A percentile compares a stretch with the other conserved stretches of the same genome.
Evolutionary conservation across 2,113 vertebrate species (phyloP).

Genomic region (Bubo scandiacus): DNA sequence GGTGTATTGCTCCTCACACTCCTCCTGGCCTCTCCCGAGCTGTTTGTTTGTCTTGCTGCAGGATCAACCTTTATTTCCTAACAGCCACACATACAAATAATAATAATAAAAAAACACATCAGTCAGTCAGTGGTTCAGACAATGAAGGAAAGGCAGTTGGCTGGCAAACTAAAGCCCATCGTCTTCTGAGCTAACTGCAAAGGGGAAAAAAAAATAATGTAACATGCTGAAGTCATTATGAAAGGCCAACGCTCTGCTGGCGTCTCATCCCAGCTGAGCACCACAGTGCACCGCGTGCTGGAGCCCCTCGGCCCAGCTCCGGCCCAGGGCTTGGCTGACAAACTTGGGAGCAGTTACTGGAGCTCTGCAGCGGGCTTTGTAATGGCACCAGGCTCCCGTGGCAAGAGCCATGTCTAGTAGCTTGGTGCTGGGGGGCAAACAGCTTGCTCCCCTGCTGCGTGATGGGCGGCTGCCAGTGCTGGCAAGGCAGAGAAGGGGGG

Average conservation of each 20-base stretch:
- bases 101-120: not conserved
- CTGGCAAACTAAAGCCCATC: not conserved
- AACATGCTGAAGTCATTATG: constrained; percentile 29
- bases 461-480: not conserved
- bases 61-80: not conserved
- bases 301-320: not conserved
- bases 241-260: not conserved
- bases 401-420: not conserved
- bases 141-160: not conserved
- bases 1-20: not conserved
- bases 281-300: fast-evolving
- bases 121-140: not conserved
- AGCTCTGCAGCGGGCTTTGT: not conserved
- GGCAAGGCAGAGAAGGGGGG: not conserved
- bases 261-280: not conserved
- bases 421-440: not conserved
- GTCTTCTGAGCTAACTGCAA: not conserved
- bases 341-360: not conserved
- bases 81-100: not conserved
- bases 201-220: not conserved
- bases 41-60: not conserved
- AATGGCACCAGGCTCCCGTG: not conserved
- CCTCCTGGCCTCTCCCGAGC: not conserved
- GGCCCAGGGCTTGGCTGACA: not conserved
- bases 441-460: fast-evolving